Base-by-base conservation (phyloP, 2,113 vertebrate genomes). In the Apteryx owenii region DNA sequence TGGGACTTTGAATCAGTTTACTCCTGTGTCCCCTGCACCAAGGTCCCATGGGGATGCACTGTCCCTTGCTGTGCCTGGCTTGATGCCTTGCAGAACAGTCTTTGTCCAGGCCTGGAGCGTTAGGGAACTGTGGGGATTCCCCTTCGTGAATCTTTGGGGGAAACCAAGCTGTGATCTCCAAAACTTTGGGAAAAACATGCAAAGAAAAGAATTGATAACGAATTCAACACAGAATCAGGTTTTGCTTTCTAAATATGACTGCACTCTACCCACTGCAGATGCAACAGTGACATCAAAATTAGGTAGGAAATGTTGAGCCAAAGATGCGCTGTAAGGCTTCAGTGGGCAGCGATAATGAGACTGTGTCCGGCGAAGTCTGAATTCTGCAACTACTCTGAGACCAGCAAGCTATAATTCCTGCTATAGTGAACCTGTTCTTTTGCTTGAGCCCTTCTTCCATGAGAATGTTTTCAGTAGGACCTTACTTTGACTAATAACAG, bases 1-100 rank as follows among this genome's bases (percentile, higher is more conserved):
- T 36, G 66, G 31, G n/a, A 22, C 5, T 87, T 38, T 3, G 46
- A 15, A 29, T 16, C 12, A 29, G 1, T 60, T 75, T 71, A 46
- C 51, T 81, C 9, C n/a, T 58, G 29, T 21, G 2, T 60, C 2
- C 18, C 58, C 10, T 79, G 54, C 28, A 40, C 44, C 3, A 4
- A 5, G 10, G 19, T n/a, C 5, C 48, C 15, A 84, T 33, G n/a
- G 7, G 36, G 42, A 12, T 50, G 76, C 13, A 21, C 31, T 23
- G 18, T 51, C 62, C 71, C 62, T 26, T 0, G 25, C 1, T 0
- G 12, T 53, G 40, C 17, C n/a, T 44, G 53, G 0, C 1, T 12
- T 3, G 33, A 18, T 23, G 65, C 42, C 66, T 54, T 72, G 26
- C 48, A 38, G 68, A 68, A 28, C 6, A 13, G 7, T 58, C 73